These are phyloP conservation scores for Diadophis punctatus DNA, from an alignment of 2,113 vertebrate species.

Conservation along the genomic window DNA sequence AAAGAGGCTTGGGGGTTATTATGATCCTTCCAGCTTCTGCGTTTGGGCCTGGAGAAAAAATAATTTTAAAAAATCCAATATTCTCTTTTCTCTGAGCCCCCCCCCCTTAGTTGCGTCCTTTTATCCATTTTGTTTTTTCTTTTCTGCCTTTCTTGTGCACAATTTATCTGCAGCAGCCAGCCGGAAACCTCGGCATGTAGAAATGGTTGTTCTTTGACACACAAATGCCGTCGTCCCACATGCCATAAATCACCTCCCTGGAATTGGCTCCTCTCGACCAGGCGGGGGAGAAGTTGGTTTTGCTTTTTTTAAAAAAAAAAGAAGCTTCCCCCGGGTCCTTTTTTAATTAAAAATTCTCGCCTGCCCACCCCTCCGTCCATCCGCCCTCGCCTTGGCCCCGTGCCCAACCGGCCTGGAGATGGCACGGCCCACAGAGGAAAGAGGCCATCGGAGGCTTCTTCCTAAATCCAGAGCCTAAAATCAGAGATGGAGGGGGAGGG, in stretches of 20 bases:
- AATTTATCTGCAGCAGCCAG: neutral
- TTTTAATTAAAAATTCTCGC: constrained; percentile 16
- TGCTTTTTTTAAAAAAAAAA: no score
- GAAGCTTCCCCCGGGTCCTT: neutral
- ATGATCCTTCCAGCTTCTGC: neutral
- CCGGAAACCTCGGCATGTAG: neutral
- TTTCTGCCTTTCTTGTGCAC: neutral
- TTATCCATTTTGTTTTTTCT: neutral
- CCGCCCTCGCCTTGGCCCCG: neutral
- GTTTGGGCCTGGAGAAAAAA: neutral
- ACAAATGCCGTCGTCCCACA: neutral
- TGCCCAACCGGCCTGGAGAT: no score
- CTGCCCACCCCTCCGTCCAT: neutral
- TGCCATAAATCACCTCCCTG: constrained; percentile 14
- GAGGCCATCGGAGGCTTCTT: neutral
- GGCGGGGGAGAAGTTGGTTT: no score
- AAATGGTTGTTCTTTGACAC: neutral
- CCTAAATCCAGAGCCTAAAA: no score
- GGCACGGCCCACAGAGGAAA: neutral
- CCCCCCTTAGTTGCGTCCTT: neutral
- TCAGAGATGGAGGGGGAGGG: no score
- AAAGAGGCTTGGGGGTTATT: neutral
- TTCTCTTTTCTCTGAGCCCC: neutral
- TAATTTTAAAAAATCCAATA: neutral
- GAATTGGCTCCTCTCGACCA: neutral